phyloP scores from a whole-genome alignment of 2,113 vertebrate species.

The Boulengeromyrus knoepffleri region DNA sequence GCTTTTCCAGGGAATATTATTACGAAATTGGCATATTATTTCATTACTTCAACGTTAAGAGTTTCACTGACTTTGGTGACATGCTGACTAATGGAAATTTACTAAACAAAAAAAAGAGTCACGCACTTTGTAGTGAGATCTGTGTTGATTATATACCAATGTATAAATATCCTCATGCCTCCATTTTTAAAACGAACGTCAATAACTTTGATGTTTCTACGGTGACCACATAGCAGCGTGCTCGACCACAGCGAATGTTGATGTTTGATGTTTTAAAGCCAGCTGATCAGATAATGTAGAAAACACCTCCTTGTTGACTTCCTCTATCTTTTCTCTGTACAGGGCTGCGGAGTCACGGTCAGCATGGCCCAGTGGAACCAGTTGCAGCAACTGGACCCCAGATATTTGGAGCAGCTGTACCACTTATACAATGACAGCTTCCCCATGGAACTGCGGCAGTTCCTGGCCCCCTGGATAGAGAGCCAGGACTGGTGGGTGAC shows the following conservation, averaged over 20 bases:
- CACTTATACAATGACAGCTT: slow-evolving; percentile 98
- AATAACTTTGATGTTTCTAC: neutral
- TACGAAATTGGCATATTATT: neutral
- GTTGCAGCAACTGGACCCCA: slow-evolving; percentile 92
- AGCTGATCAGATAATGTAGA: neutral
- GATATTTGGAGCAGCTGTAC: slow-evolving; percentile 97
- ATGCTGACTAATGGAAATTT: neutral
- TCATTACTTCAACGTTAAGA: neutral
- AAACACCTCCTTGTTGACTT: neutral
- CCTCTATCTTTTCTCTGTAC: neutral
- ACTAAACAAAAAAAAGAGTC: neutral
- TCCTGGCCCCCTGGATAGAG: slow-evolving; percentile 95
- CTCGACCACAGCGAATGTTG: neutral
- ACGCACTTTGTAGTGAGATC: neutral
- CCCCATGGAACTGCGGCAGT: slow-evolving; percentile 95
- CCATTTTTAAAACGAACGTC: neutral
- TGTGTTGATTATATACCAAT: neutral
- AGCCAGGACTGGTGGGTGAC: slow-evolving; percentile 88
- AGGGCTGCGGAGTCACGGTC: slow-evolving; percentile 39
- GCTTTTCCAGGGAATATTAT: neutral
- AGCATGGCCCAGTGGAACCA: slow-evolving; percentile 98
- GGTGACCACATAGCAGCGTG: neutral
- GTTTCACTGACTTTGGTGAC: neutral
- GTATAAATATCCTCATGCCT: neutral
- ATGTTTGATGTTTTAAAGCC: neutral